Percentiles rank a stretch among this genome's conserved stretches.
phyloP scores from a whole-genome alignment of 2,888 invertebrate genomes.

The Caenorhabditis uteleia region DNA sequence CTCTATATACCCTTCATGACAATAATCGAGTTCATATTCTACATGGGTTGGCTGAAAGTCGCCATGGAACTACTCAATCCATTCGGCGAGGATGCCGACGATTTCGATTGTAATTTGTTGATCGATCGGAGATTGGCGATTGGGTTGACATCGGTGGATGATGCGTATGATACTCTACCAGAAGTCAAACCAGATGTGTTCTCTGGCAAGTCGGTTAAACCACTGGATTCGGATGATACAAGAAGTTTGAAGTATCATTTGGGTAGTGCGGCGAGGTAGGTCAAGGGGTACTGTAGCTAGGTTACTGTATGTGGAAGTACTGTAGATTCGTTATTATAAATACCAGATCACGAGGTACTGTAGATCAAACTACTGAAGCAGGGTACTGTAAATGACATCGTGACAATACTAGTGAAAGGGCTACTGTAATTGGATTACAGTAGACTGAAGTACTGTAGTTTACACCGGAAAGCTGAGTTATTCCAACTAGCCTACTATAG shows the following conservation, averaged over 20 bases:
- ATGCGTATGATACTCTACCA: constrained; percentile 41
- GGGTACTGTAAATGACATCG: too few relatives aligned
- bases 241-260: constrained; percentile 39
- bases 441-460: too few relatives aligned
- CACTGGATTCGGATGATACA: constrained; percentile 36
- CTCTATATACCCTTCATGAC: constrained; percentile 5
- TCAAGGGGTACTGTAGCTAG: too few relatives aligned
- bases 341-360: too few relatives aligned
- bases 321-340: too few relatives aligned
- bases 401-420: too few relatives aligned
- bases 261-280: constrained; percentile 33
- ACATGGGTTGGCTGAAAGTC: constrained; percentile 47
- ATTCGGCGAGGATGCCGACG: constrained; percentile 50
- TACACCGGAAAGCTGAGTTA: too few relatives aligned
- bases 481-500: too few relatives aligned
- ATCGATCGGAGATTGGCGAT: constrained; percentile 46
- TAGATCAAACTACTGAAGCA: too few relatives aligned
- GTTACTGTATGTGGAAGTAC: too few relatives aligned
- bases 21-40: constrained; percentile 7
- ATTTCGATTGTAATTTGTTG: constrained; percentile 46
- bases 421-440: too few relatives aligned
- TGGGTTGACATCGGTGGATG: constrained; percentile 38
- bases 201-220: constrained; percentile 26
- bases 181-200: constrained; percentile 45
- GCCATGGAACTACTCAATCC: constrained; percentile 51